A percentile compares a stretch with the other conserved stretches of the same genome.
phyloP scores from a whole-genome alignment of 2,888 invertebrate genomes.

The Drosophila affinis region DNA sequence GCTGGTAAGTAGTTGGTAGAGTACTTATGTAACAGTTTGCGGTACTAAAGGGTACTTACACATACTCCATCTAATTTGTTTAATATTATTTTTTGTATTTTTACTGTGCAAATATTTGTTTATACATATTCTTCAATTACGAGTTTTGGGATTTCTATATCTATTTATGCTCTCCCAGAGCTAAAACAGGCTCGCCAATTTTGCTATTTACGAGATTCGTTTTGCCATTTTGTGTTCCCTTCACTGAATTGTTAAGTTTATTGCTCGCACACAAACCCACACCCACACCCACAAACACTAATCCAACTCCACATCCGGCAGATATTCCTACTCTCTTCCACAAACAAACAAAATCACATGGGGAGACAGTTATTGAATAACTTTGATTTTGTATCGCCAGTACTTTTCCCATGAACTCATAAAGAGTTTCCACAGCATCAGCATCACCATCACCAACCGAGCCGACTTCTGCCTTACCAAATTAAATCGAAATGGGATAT shows the following conservation, averaged over 20 bases:
- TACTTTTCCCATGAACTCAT: background rate
- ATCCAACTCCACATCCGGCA: background rate
- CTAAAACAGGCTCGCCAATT: no score
- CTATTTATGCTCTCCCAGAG: no score
- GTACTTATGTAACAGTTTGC: no score
- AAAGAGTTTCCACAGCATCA: background rate
- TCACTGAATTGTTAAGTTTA: conserved; percentile 78
- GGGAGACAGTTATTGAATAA: background rate
- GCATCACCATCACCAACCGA: background rate
- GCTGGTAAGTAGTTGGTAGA: no score
- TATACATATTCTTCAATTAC: no score
- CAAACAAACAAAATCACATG: conserved; percentile 4
- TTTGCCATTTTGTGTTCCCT: no score
- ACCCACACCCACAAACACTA: background rate
- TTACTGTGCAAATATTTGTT: no score
- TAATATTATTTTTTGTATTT: no score
- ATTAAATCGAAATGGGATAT: background rate
- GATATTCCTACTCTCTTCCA: background rate
- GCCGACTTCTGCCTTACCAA: conserved; percentile 9
- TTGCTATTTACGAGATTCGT: no score
- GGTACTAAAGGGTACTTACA: no score
- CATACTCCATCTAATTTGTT: no score
- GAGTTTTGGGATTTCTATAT: no score
- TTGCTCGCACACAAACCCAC: conserved; percentile 30
- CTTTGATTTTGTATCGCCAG: conserved; percentile 3